Evolutionary conservation across 2,888 invertebrate species (phyloP).

Genomic region (Hedya salicella): DNA sequence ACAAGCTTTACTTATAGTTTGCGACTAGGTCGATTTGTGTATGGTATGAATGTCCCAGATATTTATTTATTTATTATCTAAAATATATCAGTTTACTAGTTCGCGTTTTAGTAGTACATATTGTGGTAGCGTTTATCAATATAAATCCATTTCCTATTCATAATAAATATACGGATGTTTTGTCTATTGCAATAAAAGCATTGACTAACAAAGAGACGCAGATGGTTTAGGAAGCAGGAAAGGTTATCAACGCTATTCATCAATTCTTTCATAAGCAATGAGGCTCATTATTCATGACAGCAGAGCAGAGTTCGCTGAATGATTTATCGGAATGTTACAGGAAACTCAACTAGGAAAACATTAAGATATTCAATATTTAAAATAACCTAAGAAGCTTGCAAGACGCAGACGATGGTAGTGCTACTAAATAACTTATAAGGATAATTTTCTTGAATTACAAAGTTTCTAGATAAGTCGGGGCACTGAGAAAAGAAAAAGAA

Average conservation of each 20-base stretch:
- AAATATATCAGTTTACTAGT: not conserved
- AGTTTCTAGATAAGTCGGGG: not conserved
- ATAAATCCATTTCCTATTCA: not conserved
- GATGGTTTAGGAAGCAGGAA: constrained; percentile 2
- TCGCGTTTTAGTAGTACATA: not conserved
- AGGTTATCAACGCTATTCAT: constrained; percentile 2
- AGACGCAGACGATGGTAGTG: not conserved
- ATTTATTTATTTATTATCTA: too few species aligned
- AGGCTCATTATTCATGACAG: constrained; percentile 4
- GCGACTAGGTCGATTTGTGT: too few species aligned
- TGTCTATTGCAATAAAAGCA: not conserved
- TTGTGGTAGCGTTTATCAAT: not conserved
- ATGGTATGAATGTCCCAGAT: too few species aligned
- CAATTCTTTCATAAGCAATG: constrained; percentile 15
- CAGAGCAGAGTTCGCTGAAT: constrained; percentile 13
- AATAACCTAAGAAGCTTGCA: not conserved
- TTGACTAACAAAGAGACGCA: not conserved
- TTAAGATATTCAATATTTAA: not conserved
- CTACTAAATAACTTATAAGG: not conserved
- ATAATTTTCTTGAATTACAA: not conserved
- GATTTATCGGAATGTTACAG: not conserved
- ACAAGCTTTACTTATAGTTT: too few species aligned
- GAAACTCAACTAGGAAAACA: constrained; percentile 7
- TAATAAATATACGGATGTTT: not conserved
- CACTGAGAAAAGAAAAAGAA: not conserved